These are phyloP conservation scores for Echiichthys vipera DNA, from an alignment of 2,797 vertebrate species.

Conservation along the genomic window DNA sequence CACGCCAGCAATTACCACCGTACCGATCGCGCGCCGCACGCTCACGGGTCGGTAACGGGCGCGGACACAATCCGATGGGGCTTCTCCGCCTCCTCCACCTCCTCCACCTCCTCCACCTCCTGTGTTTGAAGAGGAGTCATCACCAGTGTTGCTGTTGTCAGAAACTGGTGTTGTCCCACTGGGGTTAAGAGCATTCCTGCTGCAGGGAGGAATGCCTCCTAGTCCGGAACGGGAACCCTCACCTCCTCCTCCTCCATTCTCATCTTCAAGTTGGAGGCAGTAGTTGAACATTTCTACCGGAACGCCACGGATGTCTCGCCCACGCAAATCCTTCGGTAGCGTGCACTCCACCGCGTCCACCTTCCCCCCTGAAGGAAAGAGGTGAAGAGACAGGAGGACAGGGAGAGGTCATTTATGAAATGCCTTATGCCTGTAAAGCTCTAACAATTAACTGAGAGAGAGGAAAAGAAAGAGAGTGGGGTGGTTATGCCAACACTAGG, in stretches of 20 bases:
- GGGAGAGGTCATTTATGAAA: constrained; percentile 61
- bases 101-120: constrained; percentile 45
- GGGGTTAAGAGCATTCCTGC: constrained; percentile 67
- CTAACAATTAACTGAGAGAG: constrained; percentile 58
- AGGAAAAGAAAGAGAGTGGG: constrained; percentile 24
- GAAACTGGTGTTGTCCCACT: constrained; percentile 66
- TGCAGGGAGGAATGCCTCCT: constrained; percentile 81
- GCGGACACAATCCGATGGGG: constrained; percentile 91
- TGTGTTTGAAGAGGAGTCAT: constrained; percentile 56
- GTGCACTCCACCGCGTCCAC: constrained; percentile 94
- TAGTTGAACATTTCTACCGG: constrained; percentile 99
- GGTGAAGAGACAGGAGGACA: constrained; percentile 34
- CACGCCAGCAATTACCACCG: constrained; percentile 96
- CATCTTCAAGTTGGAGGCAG: constrained; percentile 95
- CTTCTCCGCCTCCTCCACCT: constrained; percentile 65
- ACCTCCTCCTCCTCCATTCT: constrained; percentile 86
- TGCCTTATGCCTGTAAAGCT: constrained; percentile 52
- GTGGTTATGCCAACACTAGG: constrained; percentile 63
- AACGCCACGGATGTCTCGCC: constrained; percentile 94
- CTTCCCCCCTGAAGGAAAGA: constrained; percentile 82
- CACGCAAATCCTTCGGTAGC: constrained; percentile 96
- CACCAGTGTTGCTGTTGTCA: constrained; percentile 58
- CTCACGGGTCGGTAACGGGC: constrained; percentile 93
- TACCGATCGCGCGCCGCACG: constrained; percentile 96
- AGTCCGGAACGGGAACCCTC: constrained; percentile 80